Percentiles rank a stretch among this genome's conserved stretches.
Evolutionary conservation across 2,888 invertebrate genomes (phyloP).

Genomic region (Tetheella fluctuosa): DNA sequence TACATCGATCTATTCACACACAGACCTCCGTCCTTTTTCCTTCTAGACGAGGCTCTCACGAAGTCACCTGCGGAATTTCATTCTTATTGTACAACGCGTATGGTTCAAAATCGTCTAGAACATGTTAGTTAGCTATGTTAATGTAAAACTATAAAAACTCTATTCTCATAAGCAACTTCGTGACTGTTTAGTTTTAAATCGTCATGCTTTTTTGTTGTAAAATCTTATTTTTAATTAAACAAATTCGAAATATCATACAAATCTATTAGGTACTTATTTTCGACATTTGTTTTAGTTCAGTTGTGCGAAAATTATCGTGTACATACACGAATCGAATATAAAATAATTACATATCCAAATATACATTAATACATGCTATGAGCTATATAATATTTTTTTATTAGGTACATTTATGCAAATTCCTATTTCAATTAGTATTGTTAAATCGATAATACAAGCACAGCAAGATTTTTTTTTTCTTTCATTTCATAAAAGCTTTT

Average conservation of each 20-base stretch:
- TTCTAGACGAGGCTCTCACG: constrained; percentile 77
- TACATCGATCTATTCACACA: constrained; percentile 82
- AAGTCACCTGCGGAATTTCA: constrained; percentile 82
- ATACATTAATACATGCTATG: no score
- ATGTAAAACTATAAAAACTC: constrained; percentile 37
- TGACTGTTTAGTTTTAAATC: constrained; percentile 65
- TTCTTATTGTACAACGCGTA: constrained; percentile 55
- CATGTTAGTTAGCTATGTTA: constrained; percentile 65
- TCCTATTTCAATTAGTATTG: no score
- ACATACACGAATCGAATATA: neutral
- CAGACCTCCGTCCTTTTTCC: constrained; percentile 75
- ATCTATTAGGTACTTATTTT: neutral
- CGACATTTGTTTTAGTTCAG: neutral
- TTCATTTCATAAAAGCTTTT: no score
- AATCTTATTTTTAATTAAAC: neutral
- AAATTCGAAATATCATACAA: neutral
- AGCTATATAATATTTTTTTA: no score
- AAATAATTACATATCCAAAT: neutral
- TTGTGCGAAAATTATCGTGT: neutral
- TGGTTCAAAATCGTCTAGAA: constrained; percentile 44
- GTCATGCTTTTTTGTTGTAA: neutral
- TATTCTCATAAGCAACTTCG: constrained; percentile 75
- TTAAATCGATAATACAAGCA: no score
- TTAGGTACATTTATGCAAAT: no score
- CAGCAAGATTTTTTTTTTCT: no score